Evolutionary conservation across 1,140 invertebrate species (phyloP).

Genomic region (Philopotamus ludificatus): DNA sequence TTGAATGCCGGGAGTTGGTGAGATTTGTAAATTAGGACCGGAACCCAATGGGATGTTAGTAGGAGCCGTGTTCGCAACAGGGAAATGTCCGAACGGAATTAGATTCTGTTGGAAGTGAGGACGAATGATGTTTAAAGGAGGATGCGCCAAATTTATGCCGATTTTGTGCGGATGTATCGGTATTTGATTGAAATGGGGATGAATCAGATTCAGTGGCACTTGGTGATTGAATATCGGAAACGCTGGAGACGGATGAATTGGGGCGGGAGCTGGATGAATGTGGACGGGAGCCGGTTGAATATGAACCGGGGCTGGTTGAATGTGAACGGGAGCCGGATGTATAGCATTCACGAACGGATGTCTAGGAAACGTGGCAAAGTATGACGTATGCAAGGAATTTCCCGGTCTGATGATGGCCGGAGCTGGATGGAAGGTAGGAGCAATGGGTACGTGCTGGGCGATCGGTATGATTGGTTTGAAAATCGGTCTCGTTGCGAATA

Average conservation of each 20-base stretch:
- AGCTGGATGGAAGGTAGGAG: constrained; percentile 41
- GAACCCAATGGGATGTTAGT: not conserved
- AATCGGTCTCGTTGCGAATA: constrained; percentile 41
- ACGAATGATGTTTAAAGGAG: not conserved
- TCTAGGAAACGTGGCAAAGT: constrained; percentile 51
- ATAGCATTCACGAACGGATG: constrained; percentile 48
- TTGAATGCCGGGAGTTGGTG: constrained; percentile 2
- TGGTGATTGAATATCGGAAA: not conserved
- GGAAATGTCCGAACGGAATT: constrained; percentile 21
- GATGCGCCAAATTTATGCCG: not conserved
- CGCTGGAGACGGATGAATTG: constrained; percentile 1
- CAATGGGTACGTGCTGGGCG: constrained; percentile 37
- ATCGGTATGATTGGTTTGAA: constrained; percentile 42
- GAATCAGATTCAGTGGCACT: constrained; percentile 10
- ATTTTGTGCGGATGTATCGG: constrained; percentile 9
- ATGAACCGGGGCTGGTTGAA: constrained; percentile 48
- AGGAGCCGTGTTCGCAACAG: not conserved
- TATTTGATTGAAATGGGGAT: constrained; percentile 12
- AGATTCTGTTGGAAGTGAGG: not conserved
- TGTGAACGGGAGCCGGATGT: not conserved
- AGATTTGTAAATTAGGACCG: constrained; percentile 8
- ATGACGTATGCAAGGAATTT: constrained; percentile 50
- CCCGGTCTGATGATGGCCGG: constrained; percentile 51
- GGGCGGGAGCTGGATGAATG: constrained; percentile 25
- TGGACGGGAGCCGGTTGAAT: not conserved